Evolutionary conservation across 2,113 vertebrate species (phyloP).

Genomic region (Sinocyclocheilus rhinocerous): DNA sequence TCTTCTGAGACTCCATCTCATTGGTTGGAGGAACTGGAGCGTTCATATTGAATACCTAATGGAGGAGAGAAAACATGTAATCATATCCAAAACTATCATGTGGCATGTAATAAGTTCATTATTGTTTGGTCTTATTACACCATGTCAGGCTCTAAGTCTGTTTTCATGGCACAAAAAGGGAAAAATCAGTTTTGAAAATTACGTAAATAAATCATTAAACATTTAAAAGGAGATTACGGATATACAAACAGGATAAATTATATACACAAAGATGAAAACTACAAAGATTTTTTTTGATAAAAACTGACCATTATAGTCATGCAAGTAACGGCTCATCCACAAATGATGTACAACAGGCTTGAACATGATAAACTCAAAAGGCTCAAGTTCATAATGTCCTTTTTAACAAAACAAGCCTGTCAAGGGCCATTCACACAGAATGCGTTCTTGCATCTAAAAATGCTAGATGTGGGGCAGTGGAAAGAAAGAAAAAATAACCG

Average conservation of each 20-base stretch:
- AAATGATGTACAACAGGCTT: not conserved
- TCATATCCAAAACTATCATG: not conserved
- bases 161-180: not conserved
- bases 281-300: not conserved
- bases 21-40: slow-evolving; percentile 91
- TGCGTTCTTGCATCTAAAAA: not conserved
- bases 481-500: not conserved
- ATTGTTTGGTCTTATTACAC: not conserved
- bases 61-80: not conserved
- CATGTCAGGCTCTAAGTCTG: not conserved
- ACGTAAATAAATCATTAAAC: not conserved
- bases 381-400: not conserved
- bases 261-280: not conserved
- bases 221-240: not conserved
- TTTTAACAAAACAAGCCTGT: not conserved
- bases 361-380: not conserved
- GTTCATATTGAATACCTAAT: slow-evolving; percentile 95
- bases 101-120: not conserved
- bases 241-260: not conserved
- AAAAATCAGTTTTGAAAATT: not conserved
- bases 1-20: slow-evolving; percentile 90
- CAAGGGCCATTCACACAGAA: slow-evolving; percentile 1
- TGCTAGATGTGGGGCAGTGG: not conserved
- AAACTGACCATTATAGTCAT: too few relatives aligned
- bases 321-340: not conserved